Conservation (phyloP, 35 echinoderm and acorn worm genomes). For the Eucidaris tribuloides region DNA sequence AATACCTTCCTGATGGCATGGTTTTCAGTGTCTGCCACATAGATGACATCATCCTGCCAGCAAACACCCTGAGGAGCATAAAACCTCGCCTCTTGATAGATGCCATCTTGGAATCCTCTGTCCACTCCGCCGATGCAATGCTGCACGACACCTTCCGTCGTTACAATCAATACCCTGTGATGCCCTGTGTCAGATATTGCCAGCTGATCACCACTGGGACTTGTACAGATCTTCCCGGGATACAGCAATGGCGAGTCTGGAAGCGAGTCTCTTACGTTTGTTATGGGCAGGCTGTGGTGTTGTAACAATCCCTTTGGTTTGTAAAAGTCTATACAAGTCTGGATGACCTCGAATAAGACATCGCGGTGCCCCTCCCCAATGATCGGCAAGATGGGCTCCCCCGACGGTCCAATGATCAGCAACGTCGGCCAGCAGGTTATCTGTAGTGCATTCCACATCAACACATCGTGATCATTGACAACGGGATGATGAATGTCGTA, state of each 20-base stretch:
- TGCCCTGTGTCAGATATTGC: conserved; percentile 84
- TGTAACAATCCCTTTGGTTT: conserved; percentile 37
- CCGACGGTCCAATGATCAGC: conserved; percentile 72
- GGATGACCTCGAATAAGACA: conserved; percentile 32
- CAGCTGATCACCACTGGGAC: conserved; percentile 47
- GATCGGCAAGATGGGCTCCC: conserved; percentile 62
- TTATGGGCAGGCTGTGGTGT: conserved; percentile 37
- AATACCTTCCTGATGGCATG: conserved; percentile 88
- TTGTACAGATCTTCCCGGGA: conserved; percentile 71
- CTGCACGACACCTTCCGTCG: conserved; percentile 56
- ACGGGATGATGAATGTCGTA: conserved; percentile 93
- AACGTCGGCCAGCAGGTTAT: conserved; percentile 92
- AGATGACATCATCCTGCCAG: conserved; percentile 64
- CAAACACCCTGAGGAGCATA: conserved; percentile 87
- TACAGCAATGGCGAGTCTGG: conserved; percentile 70
- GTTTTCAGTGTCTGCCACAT: conserved; percentile 97
- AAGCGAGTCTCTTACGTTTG: conserved; percentile 62
- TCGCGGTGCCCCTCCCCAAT: conserved; percentile 83
- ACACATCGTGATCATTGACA: conserved; percentile 67
- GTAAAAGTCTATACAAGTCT: conserved; percentile 60
- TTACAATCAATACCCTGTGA: conserved; percentile 70
- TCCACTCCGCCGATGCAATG: conserved; percentile 75
- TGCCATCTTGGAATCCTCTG: conserved; percentile 72
- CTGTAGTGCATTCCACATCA: conserved; percentile 76
- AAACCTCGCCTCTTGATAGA: conserved; percentile 83